These are phyloP conservation scores for Trididemnum nubilum DNA, from an alignment of 23 tunicate species.

Conservation along the genomic window DNA sequence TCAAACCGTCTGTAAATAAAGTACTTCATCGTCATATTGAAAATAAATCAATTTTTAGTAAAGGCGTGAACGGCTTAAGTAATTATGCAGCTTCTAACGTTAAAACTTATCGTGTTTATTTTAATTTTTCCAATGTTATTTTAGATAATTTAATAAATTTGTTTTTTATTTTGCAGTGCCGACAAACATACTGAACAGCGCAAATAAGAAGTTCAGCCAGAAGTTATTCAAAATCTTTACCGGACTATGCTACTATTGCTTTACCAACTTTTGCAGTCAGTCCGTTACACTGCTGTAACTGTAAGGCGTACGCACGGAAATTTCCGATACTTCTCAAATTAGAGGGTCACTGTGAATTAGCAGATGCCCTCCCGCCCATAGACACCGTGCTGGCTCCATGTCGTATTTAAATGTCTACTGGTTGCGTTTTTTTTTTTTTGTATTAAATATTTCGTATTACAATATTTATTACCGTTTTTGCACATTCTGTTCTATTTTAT, in stretches of 20 bases:
- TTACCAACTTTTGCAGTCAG: neutral
- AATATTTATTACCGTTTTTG: neutral
- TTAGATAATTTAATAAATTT: no score
- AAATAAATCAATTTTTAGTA: no score
- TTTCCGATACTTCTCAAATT: neutral
- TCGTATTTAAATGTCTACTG: neutral
- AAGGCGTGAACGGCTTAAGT: no score
- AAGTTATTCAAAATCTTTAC: neutral
- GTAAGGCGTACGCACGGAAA: neutral
- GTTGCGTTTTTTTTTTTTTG: neutral
- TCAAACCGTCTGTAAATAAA: no score
- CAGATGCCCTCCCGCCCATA: conserved; percentile 2
- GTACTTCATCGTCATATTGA: no score
- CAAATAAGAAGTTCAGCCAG: neutral
- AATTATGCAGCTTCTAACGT: no score
- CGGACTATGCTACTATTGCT: neutral
- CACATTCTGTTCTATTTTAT: neutral
- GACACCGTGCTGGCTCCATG: neutral
- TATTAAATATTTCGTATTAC: neutral
- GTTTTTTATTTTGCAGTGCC: neutral
- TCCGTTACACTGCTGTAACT: neutral
- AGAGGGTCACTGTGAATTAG: conserved; percentile 10
- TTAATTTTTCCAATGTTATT: no score
- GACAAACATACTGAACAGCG: neutral
- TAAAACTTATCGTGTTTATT: no score